Evolutionary conservation across 2,113 vertebrate genomes (phyloP).

Genomic region (Leuciscus idus): DNA sequence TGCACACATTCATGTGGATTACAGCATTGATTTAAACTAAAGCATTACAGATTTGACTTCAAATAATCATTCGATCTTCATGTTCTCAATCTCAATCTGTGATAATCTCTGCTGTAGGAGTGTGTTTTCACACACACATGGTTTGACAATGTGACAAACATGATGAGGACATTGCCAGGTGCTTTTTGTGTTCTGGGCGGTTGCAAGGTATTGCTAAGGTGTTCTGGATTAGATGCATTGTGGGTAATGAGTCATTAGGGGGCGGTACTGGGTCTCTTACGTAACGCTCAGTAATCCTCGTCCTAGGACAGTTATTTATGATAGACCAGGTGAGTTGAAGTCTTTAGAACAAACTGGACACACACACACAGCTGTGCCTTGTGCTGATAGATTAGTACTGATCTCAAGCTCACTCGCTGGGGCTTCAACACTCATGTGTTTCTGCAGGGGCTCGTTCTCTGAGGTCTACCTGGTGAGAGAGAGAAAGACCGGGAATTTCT

Average conservation of each 20-base stretch:
- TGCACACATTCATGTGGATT: background rate
- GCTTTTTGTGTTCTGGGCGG: background rate
- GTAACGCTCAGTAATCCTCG: constrained; percentile 10
- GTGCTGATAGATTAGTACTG: background rate
- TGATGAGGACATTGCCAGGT: background rate
- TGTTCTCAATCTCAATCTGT: background rate
- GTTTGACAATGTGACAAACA: background rate
- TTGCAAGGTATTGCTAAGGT: background rate
- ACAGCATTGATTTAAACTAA: constrained; percentile 4
- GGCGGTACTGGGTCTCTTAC: background rate
- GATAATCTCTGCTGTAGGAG: background rate
- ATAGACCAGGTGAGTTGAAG: background rate
- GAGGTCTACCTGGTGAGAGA: constrained; percentile 93
- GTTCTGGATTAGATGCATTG: constrained; percentile 5
- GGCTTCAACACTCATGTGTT: constrained; percentile 10
- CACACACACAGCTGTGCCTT: background rate
- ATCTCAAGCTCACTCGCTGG: background rate
- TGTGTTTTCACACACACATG: background rate
- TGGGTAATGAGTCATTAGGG: constrained; percentile 8
- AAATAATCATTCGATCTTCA: background rate
- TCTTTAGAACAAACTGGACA: background rate
- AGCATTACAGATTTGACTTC: background rate
- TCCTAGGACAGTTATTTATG: background rate
- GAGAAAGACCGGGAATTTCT: constrained; percentile 83
- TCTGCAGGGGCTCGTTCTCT: constrained; percentile 88